phyloP scores from a whole-genome alignment of 1,140 invertebrate genomes.

The Fopius arisanus region DNA sequence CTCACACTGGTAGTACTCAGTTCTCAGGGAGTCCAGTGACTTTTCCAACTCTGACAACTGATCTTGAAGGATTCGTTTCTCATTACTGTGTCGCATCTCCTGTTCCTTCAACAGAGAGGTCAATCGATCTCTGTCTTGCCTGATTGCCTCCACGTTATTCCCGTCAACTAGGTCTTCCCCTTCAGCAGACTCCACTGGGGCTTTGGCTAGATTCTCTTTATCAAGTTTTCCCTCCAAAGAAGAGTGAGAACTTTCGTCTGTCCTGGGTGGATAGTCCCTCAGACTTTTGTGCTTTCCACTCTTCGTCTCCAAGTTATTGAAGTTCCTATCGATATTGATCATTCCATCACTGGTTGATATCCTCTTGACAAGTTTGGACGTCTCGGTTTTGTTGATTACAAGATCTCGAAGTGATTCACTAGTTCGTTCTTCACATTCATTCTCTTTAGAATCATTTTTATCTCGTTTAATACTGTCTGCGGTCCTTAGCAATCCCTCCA shows the following conservation, averaged over 20 bases:
- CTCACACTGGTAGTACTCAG: conserved; percentile 83
- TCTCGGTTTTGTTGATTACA: conserved; percentile 44
- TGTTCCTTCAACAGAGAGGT: conserved; percentile 42
- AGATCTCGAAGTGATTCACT: conserved; percentile 51
- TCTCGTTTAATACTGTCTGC: conserved; percentile 37
- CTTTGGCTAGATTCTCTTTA: conserved; percentile 28
- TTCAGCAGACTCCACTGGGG: background rate
- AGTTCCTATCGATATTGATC: conserved; percentile 39
- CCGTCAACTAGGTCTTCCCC: background rate
- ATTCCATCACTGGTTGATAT: conserved; percentile 41
- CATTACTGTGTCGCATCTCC: conserved; percentile 45
- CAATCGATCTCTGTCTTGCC: conserved; percentile 19
- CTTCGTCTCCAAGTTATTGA: conserved; percentile 42
- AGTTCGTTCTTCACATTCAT: conserved; percentile 43
- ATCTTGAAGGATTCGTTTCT: conserved; percentile 64
- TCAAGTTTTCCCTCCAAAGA: conserved; percentile 23
- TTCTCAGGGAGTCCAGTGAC: conserved; percentile 75
- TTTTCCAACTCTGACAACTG: conserved; percentile 74
- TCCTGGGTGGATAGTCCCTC: conserved; percentile 57
- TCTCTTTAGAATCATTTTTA: conserved; percentile 41
- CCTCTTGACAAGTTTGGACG: conserved; percentile 36
- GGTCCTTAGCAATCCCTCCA: conserved; percentile 28
- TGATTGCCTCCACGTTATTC: background rate
- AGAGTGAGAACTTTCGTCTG: conserved; percentile 36
- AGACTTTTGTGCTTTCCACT: conserved; percentile 48